A percentile compares a stretch with the other conserved stretches of the same genome.
These are phyloP conservation scores for Sprattus sprattus DNA, from an alignment of 2,113 vertebrate genomes.

Conservation along the genomic window DNA sequence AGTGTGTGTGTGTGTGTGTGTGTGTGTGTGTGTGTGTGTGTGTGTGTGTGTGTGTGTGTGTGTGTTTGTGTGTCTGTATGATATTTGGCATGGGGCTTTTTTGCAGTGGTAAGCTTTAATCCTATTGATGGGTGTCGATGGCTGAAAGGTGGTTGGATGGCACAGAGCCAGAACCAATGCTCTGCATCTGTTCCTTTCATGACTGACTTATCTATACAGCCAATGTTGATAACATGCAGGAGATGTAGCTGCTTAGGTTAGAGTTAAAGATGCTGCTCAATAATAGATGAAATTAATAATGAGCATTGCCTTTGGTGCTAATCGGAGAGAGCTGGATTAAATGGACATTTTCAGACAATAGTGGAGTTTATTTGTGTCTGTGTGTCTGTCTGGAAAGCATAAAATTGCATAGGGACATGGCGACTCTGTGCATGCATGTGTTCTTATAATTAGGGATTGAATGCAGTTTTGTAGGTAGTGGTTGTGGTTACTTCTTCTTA, in stretches of 20 bases:
- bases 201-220: background rate
- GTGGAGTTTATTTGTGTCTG: background rate
- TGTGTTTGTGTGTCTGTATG: background rate
- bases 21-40: background rate
- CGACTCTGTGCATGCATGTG: background rate
- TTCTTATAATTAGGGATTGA: background rate
- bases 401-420: background rate
- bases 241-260: background rate
- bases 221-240: background rate
- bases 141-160: slow-evolving; percentile 1
- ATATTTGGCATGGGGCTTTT: background rate
- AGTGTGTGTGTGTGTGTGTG: slow-evolving; percentile 2
- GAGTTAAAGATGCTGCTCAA: background rate
- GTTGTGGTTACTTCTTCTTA: background rate
- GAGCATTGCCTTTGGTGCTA: background rate
- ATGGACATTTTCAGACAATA: background rate
- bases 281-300: slow-evolving; percentile 10
- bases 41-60: background rate
- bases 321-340: background rate
- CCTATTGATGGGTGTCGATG: slow-evolving; percentile 1
- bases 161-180: background rate
- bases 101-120: background rate
- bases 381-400: background rate
- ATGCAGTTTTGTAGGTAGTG: background rate
- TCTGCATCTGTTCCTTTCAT: background rate